phyloP scores from a whole-genome alignment of 2,888 invertebrate species.

The Glyphotaelius pellucidus region DNA sequence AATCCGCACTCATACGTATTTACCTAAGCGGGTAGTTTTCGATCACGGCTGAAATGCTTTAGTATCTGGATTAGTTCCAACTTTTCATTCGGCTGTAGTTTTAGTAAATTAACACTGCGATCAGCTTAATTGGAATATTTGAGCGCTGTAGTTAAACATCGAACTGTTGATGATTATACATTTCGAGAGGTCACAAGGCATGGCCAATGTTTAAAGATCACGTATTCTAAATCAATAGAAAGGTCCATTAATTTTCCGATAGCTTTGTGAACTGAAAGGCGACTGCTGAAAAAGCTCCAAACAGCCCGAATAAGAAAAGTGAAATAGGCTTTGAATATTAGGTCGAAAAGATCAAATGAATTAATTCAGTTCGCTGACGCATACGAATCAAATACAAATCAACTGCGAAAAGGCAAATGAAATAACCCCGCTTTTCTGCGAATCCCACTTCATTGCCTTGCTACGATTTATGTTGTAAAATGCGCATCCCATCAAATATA shows the following conservation, averaged over 20 bases:
- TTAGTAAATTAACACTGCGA: slow-evolving; percentile 32
- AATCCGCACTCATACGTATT: slow-evolving; percentile 55
- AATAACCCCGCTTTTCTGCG: not conserved
- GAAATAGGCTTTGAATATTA: not conserved
- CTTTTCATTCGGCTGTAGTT: slow-evolving; percentile 33
- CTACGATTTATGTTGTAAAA: not conserved
- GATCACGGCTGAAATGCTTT: slow-evolving; percentile 43
- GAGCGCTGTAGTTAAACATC: not conserved
- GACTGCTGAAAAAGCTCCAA: not conserved
- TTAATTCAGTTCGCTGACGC: not conserved
- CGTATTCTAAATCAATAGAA: not conserved
- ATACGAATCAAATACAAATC: not conserved
- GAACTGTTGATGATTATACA: not conserved
- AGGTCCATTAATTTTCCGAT: not conserved
- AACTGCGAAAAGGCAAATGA: not conserved
- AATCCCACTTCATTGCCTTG: not conserved
- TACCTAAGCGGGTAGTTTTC: slow-evolving; percentile 41
- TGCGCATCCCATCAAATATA: not conserved
- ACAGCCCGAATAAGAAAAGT: not conserved
- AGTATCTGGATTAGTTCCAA: not conserved
- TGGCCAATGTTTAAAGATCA: not conserved
- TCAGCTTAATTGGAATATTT: slow-evolving; percentile 33
- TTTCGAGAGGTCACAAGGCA: not conserved
- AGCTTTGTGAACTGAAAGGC: not conserved
- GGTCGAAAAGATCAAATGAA: not conserved